A percentile compares a stretch with the other conserved stretches of the same genome.
phyloP scores from a whole-genome alignment of 2,113 vertebrate species.

The Salminus brasiliensis region DNA sequence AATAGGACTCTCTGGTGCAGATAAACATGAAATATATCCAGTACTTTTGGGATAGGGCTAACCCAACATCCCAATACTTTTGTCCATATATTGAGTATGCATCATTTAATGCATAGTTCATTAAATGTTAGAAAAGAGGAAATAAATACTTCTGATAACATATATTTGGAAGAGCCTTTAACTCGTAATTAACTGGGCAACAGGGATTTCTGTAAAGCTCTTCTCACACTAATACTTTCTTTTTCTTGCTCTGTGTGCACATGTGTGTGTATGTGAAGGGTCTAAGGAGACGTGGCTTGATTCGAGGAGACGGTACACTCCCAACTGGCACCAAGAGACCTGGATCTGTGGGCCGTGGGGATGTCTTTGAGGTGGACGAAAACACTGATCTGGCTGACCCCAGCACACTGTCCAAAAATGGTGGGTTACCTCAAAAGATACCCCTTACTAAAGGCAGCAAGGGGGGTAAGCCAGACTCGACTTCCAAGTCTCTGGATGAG shows the following conservation, averaged over 20 bases:
- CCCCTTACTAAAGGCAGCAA: conserved; percentile 58
- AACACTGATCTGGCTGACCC: conserved; percentile 73
- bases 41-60: too few relatives aligned
- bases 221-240: background rate
- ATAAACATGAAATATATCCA: too few relatives aligned
- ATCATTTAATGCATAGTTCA: too few relatives aligned
- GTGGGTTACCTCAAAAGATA: conserved; percentile 54
- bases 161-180: too few relatives aligned
- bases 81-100: too few relatives aligned
- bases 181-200: too few relatives aligned
- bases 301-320: conserved; percentile 70
- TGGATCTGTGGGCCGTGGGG: conserved; percentile 58
- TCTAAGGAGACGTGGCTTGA: conserved; percentile 56
- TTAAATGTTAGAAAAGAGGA: too few relatives aligned
- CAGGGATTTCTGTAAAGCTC: background rate
- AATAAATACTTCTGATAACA: too few relatives aligned
- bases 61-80: too few relatives aligned
- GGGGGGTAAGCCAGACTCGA: conserved; percentile 71
- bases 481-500: conserved; percentile 69
- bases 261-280: conserved; percentile 27
- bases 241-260: background rate
- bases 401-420: conserved; percentile 54
- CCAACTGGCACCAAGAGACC: conserved; percentile 61
- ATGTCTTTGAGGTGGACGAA: conserved; percentile 76
- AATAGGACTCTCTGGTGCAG: too few relatives aligned